Evolutionary conservation across 2,797 vertebrate genomes (phyloP).

Genomic region (Clarias laeviceps): DNA sequence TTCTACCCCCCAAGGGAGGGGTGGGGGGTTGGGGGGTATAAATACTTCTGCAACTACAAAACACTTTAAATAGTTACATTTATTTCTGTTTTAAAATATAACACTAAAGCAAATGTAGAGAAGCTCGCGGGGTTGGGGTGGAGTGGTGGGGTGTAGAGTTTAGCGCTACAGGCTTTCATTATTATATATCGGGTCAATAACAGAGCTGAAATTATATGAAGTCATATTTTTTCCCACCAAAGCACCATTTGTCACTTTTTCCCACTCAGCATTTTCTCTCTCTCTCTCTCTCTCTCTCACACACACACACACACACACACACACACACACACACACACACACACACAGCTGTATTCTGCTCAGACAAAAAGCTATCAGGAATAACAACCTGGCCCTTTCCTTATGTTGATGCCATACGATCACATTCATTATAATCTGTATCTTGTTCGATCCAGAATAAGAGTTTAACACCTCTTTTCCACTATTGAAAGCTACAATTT

Average conservation of each 20-base stretch:
- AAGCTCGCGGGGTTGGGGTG: not conserved
- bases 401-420: not conserved
- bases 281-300: too few relatives aligned
- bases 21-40: not conserved
- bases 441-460: not conserved
- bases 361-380: not conserved
- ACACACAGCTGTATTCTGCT: not conserved
- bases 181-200: not conserved
- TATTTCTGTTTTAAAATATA: not conserved
- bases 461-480: not conserved
- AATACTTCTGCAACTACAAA: not conserved
- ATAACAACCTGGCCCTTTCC: not conserved
- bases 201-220: not conserved
- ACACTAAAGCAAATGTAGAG: not conserved
- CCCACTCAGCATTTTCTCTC: not conserved
- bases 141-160: not conserved
- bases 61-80: not conserved
- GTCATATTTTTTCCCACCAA: not conserved
- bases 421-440: not conserved
- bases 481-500: not conserved
- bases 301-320: fast-evolving
- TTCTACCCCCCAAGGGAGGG: not conserved
- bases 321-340: too few relatives aligned
- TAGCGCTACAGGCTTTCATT: not conserved
- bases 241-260: not conserved